phyloP scores from a whole-genome alignment of 2,888 invertebrate genomes.

The Acanthopleura granulata region DNA sequence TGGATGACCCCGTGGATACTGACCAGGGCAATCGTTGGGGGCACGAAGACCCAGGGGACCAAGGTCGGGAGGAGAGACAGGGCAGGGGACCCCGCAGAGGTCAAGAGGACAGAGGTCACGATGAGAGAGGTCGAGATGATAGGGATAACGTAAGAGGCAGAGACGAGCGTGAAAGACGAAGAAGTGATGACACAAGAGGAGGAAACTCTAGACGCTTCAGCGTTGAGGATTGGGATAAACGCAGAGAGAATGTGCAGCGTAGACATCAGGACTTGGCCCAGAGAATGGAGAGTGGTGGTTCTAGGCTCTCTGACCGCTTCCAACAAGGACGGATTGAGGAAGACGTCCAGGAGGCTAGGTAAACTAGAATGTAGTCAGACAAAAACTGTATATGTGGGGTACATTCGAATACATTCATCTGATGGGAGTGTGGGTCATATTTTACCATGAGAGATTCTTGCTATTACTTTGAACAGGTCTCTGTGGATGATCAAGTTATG shows the following conservation, averaged over 20 bases:
- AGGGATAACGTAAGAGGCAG: constrained; percentile 22
- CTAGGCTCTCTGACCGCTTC: background rate
- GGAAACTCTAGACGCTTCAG: background rate
- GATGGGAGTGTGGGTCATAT: no score
- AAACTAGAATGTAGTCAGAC: background rate
- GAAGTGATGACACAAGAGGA: constrained; percentile 25
- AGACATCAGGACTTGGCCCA: constrained; percentile 23
- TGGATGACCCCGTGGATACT: background rate
- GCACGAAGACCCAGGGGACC: constrained; percentile 20
- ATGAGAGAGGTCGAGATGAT: constrained; percentile 5
- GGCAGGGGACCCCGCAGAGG: background rate
- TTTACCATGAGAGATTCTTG: no score
- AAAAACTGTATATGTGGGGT: no score
- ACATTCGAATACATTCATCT: no score
- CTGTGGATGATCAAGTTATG: no score
- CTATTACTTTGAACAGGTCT: no score
- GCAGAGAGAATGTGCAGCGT: constrained; percentile 25
- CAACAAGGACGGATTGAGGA: background rate
- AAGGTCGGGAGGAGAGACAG: constrained; percentile 23
- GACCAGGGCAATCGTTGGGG: background rate
- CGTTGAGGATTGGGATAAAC: background rate
- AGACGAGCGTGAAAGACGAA: constrained; percentile 23
- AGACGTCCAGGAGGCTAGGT: background rate
- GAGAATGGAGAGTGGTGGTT: constrained; percentile 6
- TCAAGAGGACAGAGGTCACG: background rate